These are phyloP conservation scores for Scomber colias DNA, from an alignment of 2,113 vertebrate species.

Conservation along the genomic window DNA sequence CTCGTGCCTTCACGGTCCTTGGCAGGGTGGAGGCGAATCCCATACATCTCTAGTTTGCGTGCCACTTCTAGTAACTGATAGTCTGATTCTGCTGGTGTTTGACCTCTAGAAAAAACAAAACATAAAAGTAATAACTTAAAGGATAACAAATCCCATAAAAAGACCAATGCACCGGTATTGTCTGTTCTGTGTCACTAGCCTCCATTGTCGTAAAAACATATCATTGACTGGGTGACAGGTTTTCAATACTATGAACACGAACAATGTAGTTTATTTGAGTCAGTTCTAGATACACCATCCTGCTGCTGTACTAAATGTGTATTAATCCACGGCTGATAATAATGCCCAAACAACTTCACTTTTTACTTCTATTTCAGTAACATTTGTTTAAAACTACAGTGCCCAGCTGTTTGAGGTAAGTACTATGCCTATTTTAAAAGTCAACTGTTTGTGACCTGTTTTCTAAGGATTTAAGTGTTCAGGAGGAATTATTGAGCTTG, in stretches of 20 bases:
- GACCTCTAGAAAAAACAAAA: slow-evolving; percentile 86
- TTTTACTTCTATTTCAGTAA: neutral
- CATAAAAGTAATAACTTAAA: slow-evolving; percentile 13
- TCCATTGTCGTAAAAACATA: neutral
- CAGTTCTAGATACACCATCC: neutral
- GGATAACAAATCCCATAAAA: neutral
- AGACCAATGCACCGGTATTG: neutral
- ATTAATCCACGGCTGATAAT: neutral
- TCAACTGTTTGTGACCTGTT: too few species aligned
- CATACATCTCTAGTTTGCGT: slow-evolving; percentile 95
- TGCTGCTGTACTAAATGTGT: slow-evolving; percentile 10
- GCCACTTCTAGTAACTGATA: slow-evolving; percentile 96
- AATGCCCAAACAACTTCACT: neutral
- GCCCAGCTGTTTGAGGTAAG: neutral
- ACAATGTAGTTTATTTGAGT: neutral
- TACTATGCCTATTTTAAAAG: too few species aligned
- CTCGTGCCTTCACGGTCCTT: slow-evolving; percentile 96
- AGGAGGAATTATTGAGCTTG: neutral
- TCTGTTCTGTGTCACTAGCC: neutral
- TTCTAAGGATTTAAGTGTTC: neutral
- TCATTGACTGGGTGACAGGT: neutral
- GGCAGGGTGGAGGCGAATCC: slow-evolving; percentile 93
- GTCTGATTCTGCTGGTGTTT: slow-evolving; percentile 96
- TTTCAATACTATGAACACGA: neutral
- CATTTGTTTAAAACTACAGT: neutral